Evolutionary conservation across 2,113 vertebrate genomes (phyloP), one percentile per base, ranked within the genome.

Genomic region (Setophaga petechia): DNA sequence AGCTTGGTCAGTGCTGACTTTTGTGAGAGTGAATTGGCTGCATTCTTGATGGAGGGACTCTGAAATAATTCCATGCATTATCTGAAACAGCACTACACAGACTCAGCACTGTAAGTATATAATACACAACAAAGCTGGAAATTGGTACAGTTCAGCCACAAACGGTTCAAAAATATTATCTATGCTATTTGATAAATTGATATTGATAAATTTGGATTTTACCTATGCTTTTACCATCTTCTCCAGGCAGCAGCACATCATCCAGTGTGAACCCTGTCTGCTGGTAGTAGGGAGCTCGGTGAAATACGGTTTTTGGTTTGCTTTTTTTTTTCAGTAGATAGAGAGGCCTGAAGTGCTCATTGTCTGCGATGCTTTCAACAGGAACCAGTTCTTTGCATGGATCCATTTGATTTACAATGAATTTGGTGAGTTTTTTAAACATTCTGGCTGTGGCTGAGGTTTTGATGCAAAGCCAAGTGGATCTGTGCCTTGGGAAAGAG

Each of bases 1-100:
- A 41, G 1, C 25, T 5, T 80, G 20, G 31, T 46, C 49, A 57
- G 9, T 0, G 0, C 11, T 57, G 66, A 0, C 1, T 43, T 27
- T 35, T 21, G 17, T 27, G 51, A 80, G 21, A 15, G 13, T 11
- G 41, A 51, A 19, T 58, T 18, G 58, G 7, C 9, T 49, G 43
- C 7, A 72, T 25, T 18, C 25, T 31, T 35, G 49, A 22, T 7
- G 25, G 25, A 72, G 14, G 3, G 9, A 12, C 35, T 49, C 85
- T 88, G 85, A 80, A 88, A 88, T 10, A 28, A 59, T 51, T 30
- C 0, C 3, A 12, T 37, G 12, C 0, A 0, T 81, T 62, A 31
- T 10, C 7, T n/a, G 30, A 28, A 52, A 10, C 7, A 1, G 13
- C 19, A 8, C 11, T 23, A 19, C 58, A 16, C 23, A 65, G 23